A percentile compares a stretch with the other conserved stretches of the same genome.
Conservation (phyloP, 1,140 invertebrate genomes). For the Sycophila sp. region DNA sequence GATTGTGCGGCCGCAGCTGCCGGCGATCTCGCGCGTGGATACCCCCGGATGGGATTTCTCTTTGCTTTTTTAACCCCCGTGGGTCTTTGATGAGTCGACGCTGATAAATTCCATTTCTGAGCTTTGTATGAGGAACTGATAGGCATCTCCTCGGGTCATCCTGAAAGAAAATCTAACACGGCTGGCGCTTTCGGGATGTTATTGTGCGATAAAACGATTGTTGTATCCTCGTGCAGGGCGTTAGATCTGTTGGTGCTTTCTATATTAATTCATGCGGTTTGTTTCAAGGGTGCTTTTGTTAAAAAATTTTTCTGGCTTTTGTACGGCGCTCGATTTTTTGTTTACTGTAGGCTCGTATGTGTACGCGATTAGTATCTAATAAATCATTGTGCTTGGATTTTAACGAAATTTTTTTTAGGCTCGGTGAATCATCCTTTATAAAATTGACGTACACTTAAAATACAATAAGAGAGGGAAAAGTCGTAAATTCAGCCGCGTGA, state of each 20-base stretch:
- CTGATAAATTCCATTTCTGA: constrained; percentile 29
- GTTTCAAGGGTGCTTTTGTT: neutral
- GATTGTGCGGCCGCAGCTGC: constrained; percentile 5
- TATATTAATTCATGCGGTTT: constrained; percentile 12
- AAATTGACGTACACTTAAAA: neutral
- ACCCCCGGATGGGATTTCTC: constrained; percentile 23
- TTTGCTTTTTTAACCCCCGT: neutral
- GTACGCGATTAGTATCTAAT: neutral
- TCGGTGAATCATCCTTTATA: constrained; percentile 9
- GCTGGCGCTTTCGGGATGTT: constrained; percentile 6
- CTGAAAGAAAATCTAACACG: constrained; percentile 24
- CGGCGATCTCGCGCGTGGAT: constrained; percentile 8
- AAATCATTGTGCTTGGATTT: neutral
- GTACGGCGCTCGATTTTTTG: neutral
- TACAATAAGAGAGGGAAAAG: neutral
- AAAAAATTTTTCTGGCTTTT: neutral
- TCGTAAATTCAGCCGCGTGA: neutral
- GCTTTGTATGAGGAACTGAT: constrained; percentile 17
- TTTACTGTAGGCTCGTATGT: neutral
- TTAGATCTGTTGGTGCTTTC: constrained; percentile 21
- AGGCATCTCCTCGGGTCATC: neutral
- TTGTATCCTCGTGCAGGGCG: constrained; percentile 16
- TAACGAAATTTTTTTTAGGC: constrained; percentile 3
- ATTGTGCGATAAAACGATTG: constrained; percentile 23
- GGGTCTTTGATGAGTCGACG: neutral